Conservation (phyloP, 2,113 vertebrate species). For the Amblyornis subalaris region DNA sequence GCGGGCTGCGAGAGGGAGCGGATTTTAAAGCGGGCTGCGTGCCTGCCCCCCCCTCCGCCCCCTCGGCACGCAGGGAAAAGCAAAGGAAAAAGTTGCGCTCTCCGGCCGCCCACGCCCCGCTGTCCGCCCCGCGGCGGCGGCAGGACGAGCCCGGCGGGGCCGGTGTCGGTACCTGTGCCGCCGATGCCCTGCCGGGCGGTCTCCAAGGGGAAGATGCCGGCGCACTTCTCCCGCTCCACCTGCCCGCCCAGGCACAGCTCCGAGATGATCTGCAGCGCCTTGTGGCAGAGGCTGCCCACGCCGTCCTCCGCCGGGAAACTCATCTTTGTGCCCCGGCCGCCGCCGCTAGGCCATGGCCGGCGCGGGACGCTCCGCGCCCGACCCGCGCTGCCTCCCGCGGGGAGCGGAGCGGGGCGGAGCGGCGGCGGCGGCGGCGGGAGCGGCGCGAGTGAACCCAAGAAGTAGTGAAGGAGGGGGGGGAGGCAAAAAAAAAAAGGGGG, state of each 20-base stretch:
- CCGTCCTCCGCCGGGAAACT: slow-evolving; percentile 85
- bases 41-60: not conserved
- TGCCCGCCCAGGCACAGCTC: slow-evolving; percentile 92
- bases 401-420: not conserved
- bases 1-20: not conserved
- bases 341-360: slow-evolving; percentile 79
- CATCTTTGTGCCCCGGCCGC: slow-evolving; percentile 62
- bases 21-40: slow-evolving; percentile 3
- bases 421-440: not conserved
- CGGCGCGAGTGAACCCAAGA: not conserved
- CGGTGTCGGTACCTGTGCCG: slow-evolving; percentile 80
- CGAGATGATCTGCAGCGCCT: slow-evolving; percentile 91
- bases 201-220: slow-evolving; percentile 86
- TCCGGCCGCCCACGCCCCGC: slow-evolving; percentile 38
- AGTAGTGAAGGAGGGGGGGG: not conserved
- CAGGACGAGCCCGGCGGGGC: not conserved
- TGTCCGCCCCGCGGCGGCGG: not conserved
- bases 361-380: slow-evolving; percentile 16
- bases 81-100: slow-evolving; percentile 29
- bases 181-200: slow-evolving; percentile 81
- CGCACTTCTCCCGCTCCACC: slow-evolving; percentile 90
- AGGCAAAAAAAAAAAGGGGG: not conserved
- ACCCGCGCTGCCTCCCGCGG: not conserved
- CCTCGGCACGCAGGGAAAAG: not conserved
- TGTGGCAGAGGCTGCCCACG: slow-evolving; percentile 89